These are phyloP conservation scores for Lepus europaeus DNA, from an alignment of 2,113 vertebrate species.

Conservation along the genomic window DNA sequence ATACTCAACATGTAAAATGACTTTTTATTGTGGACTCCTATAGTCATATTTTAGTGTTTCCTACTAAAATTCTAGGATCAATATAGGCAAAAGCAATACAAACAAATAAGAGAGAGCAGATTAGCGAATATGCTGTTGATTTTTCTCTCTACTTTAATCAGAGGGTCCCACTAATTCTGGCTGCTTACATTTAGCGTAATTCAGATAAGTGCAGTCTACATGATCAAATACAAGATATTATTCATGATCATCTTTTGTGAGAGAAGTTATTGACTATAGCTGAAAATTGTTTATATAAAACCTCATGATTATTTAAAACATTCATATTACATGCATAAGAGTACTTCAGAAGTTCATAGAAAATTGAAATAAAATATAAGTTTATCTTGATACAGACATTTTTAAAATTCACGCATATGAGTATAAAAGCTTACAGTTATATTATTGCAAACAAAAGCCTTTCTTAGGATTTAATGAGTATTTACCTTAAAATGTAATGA, in stretches of 20 bases:
- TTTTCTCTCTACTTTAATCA: background rate
- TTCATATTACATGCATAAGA: background rate
- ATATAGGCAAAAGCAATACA: background rate
- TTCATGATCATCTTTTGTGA: too few species aligned
- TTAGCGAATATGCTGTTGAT: background rate
- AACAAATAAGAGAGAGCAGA: background rate
- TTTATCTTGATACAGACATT: too few species aligned
- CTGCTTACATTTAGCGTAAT: background rate
- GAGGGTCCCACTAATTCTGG: background rate
- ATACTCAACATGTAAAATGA: background rate
- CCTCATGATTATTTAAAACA: background rate
- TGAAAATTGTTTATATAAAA: background rate
- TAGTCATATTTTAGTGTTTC: background rate
- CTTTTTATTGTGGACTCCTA: background rate
- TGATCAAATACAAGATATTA: background rate
- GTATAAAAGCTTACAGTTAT: background rate
- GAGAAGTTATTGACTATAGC: background rate
- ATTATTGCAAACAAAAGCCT: background rate
- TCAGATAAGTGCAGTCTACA: background rate
- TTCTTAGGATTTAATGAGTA: background rate
- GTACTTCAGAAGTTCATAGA: too few species aligned
- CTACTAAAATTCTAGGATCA: background rate
- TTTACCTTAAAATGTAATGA: background rate
- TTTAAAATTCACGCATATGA: too few species aligned
- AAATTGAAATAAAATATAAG: too few species aligned